Percentiles rank a stretch among this genome's conserved stretches.
Conservation (phyloP, 1,140 invertebrate species). For the Macrostomum lignano region DNA sequence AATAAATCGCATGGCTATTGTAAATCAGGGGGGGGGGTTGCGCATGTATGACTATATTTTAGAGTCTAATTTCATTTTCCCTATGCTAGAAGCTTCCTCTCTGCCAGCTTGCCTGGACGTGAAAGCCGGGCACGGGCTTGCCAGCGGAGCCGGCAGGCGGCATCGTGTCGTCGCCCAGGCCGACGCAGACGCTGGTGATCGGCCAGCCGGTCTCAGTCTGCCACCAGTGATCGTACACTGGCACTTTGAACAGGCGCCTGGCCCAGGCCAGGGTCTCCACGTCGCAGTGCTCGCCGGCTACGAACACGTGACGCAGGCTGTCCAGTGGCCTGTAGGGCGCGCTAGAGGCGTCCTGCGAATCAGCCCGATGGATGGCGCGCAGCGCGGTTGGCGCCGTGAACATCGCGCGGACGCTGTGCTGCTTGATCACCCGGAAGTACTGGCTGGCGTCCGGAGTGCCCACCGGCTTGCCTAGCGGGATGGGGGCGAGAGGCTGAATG, state of each 20-base stretch:
- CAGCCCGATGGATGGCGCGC: conserved; percentile 41
- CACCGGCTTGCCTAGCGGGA: conserved; percentile 69
- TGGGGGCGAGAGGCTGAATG: no score
- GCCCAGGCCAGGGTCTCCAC: conserved; percentile 61
- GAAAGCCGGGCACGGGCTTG: conserved; percentile 48
- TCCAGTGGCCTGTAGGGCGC: no score
- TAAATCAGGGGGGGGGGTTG: no score
- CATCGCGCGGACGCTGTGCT: conserved; percentile 50
- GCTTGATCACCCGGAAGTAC: conserved; percentile 59
- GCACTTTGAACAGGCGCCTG: conserved; percentile 43
- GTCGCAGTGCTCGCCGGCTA: conserved; percentile 48
- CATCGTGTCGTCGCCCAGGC: conserved; percentile 33
- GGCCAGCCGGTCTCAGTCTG: conserved; percentile 71
- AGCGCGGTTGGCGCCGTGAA: conserved; percentile 68
- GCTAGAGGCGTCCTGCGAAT: not conserved
- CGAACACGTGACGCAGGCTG: conserved; percentile 7
- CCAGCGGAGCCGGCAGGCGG: conserved; percentile 42
- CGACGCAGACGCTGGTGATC: conserved; percentile 50
- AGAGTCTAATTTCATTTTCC: no score
- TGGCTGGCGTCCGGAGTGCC: conserved; percentile 61
- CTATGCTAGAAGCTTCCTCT: no score
- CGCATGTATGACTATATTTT: no score
- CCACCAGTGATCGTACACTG: conserved; percentile 78
- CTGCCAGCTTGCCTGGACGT: no score
- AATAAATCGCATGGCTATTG: no score